A percentile compares a stretch with the other conserved stretches of the same genome.
Conservation (phyloP, 2,113 vertebrate species). For the Glareola pratincola region DNA sequence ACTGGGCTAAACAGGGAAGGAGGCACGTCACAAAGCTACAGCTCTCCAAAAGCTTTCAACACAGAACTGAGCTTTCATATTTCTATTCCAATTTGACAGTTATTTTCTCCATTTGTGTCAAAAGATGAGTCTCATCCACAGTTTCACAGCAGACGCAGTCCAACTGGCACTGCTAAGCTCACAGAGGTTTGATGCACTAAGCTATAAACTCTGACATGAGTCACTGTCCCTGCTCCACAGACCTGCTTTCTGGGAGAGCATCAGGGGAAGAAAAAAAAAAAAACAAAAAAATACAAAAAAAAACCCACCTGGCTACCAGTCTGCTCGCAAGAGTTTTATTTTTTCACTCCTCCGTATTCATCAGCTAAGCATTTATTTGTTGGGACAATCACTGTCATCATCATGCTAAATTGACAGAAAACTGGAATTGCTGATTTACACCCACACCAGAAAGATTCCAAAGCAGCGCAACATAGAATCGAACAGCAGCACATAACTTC, state of each 20-base stretch:
- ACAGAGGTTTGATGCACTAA: neutral
- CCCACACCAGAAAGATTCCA: neutral
- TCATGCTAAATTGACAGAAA: neutral
- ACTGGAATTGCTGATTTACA: neutral
- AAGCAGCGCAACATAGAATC: neutral
- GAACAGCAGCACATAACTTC: neutral
- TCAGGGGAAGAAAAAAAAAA: neutral
- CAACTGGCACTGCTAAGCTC: neutral
- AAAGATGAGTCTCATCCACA: neutral
- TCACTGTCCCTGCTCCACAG: neutral
- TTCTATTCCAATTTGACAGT: neutral
- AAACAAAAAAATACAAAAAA: neutral
- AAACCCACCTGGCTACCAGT: neutral
- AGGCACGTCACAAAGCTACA: neutral
- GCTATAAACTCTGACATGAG: neutral
- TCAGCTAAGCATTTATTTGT: neutral
- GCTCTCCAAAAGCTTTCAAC: neutral
- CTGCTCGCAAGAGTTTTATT: neutral
- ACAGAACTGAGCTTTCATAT: neutral
- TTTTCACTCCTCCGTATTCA: neutral
- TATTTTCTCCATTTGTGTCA: neutral
- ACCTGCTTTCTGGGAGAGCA: neutral
- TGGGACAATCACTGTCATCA: neutral
- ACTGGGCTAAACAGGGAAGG: neutral
- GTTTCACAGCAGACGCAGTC: neutral